Evolutionary conservation across 2,797 vertebrate genomes (phyloP), one percentile per base, ranked within the genome.

Genomic region (Garrulus glandarius): DNA sequence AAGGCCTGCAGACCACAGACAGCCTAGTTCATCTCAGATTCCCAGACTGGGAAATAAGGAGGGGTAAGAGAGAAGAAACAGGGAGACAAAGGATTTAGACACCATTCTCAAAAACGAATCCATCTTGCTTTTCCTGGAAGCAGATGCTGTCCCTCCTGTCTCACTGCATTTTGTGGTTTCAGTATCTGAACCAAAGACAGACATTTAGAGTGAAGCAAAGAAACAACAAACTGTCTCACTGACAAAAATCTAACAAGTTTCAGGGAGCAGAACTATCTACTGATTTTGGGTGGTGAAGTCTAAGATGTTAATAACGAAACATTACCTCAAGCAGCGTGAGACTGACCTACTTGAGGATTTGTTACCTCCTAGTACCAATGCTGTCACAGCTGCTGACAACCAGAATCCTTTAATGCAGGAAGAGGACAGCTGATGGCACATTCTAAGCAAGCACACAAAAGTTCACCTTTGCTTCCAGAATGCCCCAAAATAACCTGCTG

Each of bases 401-500:
- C 39, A 76, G 67, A 91, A 87, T 74, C 18, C 68, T 67, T 67
- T 52, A 69, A 59, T 0, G 3, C 63, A 77, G 44, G 29, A 65
- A 82, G 21, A 53, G 9, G 26, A 92, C 81, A 93, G 75, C 41
- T 91, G 47, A 85, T 32, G 13, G 27, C 7, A 1, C 41, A 41
- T 74, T 92, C 84, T 87, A 60, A 82, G 67, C 29, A 36, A 83
- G 61, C 30, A 63, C 36, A 76, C 2, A 2, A 57, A 87, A 75
- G 74, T 39, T 52, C 59, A 47, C 37, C 49, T 67, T 84, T 76
- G 78, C 47, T 87, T 89, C 65, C 91, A 93, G 61, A 46, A 53
- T 22, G 19, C 61, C 72, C 46, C 46, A 75, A 64, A 94, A 94
- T 86, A 95, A 90, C 65, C 61, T 68, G 29, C 47, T 90, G 69